Evolutionary conservation across 2,888 invertebrate genomes (phyloP).

Genomic region (Acanthosepion esculentum): DNA sequence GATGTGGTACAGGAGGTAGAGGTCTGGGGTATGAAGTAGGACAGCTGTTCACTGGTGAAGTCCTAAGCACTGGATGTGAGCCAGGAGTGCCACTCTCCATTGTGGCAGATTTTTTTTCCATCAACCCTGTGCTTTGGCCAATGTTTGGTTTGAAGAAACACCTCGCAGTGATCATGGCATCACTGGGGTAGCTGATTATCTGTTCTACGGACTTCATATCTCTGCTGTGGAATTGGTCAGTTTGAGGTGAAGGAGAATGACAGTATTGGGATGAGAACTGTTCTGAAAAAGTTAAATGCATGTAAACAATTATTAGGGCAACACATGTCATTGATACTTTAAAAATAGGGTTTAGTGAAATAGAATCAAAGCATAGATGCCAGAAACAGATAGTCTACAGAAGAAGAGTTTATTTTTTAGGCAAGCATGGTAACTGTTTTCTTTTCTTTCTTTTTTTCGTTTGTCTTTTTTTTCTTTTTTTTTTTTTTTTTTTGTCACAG

Average conservation of each 20-base stretch:
- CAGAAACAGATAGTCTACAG: conserved; percentile 33
- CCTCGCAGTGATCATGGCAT: conserved; percentile 22
- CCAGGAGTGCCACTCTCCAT: neutral
- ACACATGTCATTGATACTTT: neutral
- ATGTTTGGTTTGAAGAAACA: conserved; percentile 33
- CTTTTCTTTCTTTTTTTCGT: neutral
- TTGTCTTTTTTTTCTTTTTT: neutral
- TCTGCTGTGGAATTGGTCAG: conserved; percentile 12
- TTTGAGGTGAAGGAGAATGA: neutral
- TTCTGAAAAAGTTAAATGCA: conserved; percentile 33
- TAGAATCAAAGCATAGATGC: neutral
- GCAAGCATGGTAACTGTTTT: neutral
- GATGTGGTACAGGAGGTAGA: conserved; percentile 43
- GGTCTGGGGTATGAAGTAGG: conserved; percentile 39
- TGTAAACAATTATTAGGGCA: conserved; percentile 12
- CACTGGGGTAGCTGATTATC: conserved; percentile 7
- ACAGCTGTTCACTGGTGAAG: conserved; percentile 38
- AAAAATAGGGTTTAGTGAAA: neutral
- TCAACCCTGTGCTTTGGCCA: conserved; percentile 4
- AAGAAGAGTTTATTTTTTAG: conserved; percentile 33
- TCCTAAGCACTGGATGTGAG: conserved; percentile 25
- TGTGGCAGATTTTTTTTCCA: conserved; percentile 18
- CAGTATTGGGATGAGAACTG: conserved; percentile 33
- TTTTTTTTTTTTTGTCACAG: neutral
- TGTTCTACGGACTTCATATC: conserved; percentile 23